These are phyloP conservation scores for Pheosia tremula DNA, from an alignment of 2,888 invertebrate species.

Conservation along the genomic window DNA sequence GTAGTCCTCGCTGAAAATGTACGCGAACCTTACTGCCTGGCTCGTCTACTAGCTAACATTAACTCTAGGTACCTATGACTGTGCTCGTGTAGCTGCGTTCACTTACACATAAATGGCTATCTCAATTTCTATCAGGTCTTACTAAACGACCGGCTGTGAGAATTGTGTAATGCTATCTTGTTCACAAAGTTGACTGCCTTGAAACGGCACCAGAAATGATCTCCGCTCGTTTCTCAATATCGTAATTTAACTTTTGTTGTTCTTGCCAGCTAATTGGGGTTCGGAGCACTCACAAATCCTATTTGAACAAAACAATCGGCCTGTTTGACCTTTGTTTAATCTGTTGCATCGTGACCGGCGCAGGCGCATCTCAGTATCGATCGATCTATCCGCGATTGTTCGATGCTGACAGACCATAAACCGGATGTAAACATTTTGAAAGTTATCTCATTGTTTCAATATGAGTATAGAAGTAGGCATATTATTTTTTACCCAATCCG, in stretches of 20 bases:
- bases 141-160: conserved; percentile 59
- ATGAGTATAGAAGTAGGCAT: conserved; percentile 14
- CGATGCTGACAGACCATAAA: conserved; percentile 50
- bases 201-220: conserved; percentile 70
- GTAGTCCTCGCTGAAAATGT: conserved; percentile 96
- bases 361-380: conserved; percentile 44
- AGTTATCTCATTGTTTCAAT: conserved; percentile 44
- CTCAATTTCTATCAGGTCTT: conserved; percentile 72
- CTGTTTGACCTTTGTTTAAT: conserved; percentile 52
- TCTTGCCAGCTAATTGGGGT: conserved; percentile 42
- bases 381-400: conserved; percentile 46
- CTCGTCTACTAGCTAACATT: conserved; percentile 60
- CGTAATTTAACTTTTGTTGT: conserved; percentile 65
- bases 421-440: conserved; percentile 41
- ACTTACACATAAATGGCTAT: conserved; percentile 53
- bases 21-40: conserved; percentile 79
- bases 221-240: conserved; percentile 69
- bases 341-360: conserved; percentile 35
- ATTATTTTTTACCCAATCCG: conserved; percentile 11
- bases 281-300: conserved; percentile 51
- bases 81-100: conserved; percentile 28
- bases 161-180: conserved; percentile 77
- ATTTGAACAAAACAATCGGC: conserved; percentile 38
- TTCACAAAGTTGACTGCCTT: conserved; percentile 74
- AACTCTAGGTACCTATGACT: conserved; percentile 48